phyloP scores from a whole-genome alignment of 2,888 invertebrate genomes.

The Melanostoma scalare region DNA sequence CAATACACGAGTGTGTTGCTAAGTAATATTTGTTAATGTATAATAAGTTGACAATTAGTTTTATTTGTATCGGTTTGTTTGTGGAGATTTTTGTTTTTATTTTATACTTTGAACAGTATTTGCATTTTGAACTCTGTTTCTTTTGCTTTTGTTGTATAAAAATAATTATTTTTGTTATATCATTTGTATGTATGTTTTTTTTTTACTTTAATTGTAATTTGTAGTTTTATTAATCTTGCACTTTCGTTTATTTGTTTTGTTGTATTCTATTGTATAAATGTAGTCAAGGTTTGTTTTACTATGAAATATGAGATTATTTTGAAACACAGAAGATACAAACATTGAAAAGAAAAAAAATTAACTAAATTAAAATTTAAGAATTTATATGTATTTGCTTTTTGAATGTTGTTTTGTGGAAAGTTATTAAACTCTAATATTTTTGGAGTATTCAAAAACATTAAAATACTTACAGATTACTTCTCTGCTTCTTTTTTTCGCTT shows the following conservation, averaged over 20 bases:
- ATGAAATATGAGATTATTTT: slow-evolving; percentile 23
- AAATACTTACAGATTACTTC: too few species aligned
- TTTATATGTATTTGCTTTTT: slow-evolving; percentile 38
- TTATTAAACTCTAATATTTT: slow-evolving; percentile 20
- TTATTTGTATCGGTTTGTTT: slow-evolving; percentile 25
- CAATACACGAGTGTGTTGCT: slow-evolving; percentile 35
- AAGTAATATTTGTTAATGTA: slow-evolving; percentile 31
- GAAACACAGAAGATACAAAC: slow-evolving; percentile 43
- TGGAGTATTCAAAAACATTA: neutral
- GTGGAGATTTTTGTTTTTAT: slow-evolving; percentile 40
- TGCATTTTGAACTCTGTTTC: slow-evolving; percentile 80
- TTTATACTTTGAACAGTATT: slow-evolving; percentile 80
- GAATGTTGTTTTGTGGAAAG: slow-evolving; percentile 14
- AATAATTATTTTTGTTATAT: slow-evolving; percentile 55
- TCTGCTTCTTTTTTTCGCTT: too few species aligned
- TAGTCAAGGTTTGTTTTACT: slow-evolving; percentile 42
- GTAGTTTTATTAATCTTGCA: slow-evolving; percentile 70
- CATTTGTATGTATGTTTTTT: slow-evolving; percentile 34
- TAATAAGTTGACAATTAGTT: slow-evolving; percentile 25
- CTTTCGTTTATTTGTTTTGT: slow-evolving; percentile 66
- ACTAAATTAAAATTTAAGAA: slow-evolving; percentile 43
- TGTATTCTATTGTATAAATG: slow-evolving; percentile 54
- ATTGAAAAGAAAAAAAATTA: slow-evolving; percentile 18
- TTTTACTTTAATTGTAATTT: slow-evolving; percentile 59
- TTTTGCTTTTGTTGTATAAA: slow-evolving; percentile 69